Evolutionary conservation across 1,140 invertebrate genomes (phyloP).

Genomic region (Drosophila navojoa): DNA sequence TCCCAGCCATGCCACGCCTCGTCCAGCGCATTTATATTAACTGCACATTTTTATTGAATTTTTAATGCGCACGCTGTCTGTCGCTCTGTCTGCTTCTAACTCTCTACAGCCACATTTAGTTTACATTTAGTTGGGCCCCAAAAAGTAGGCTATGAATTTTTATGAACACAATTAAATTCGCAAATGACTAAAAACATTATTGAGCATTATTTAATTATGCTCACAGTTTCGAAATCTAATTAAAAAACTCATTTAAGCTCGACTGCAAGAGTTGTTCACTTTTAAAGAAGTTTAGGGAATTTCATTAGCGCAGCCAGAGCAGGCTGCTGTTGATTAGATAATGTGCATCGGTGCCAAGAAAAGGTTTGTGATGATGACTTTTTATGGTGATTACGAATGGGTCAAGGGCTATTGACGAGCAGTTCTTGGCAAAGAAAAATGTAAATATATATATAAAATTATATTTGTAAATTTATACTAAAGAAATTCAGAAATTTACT

Average conservation of each 20-base stretch:
- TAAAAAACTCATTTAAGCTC: conserved; percentile 14
- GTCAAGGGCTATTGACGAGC: too few relatives aligned
- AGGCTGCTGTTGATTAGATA: too few relatives aligned
- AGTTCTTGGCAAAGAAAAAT: too few relatives aligned
- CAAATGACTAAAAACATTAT: conserved; percentile 28
- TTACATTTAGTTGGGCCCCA: conserved; percentile 11
- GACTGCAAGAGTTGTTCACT: background rate
- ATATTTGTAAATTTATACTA: too few relatives aligned
- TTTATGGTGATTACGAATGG: too few relatives aligned
- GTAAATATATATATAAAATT: too few relatives aligned
- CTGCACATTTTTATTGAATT: conserved; percentile 65
- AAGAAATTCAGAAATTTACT: too few relatives aligned
- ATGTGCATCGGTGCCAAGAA: too few relatives aligned
- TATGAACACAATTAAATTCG: conserved; percentile 19
- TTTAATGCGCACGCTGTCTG: conserved; percentile 40
- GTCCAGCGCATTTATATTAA: conserved; percentile 57
- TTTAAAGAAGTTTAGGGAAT: too few relatives aligned
- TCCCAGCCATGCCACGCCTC: conserved; percentile 8
- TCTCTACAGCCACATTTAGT: background rate
- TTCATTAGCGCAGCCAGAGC: too few relatives aligned
- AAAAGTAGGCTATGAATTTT: conserved; percentile 44
- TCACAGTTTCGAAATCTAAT: conserved; percentile 20
- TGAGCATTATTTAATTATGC: conserved; percentile 12
- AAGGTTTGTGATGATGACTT: too few relatives aligned
- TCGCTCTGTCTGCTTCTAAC: background rate